Conservation (phyloP, 2,888 invertebrate species). For the Diarsia brunnea region DNA sequence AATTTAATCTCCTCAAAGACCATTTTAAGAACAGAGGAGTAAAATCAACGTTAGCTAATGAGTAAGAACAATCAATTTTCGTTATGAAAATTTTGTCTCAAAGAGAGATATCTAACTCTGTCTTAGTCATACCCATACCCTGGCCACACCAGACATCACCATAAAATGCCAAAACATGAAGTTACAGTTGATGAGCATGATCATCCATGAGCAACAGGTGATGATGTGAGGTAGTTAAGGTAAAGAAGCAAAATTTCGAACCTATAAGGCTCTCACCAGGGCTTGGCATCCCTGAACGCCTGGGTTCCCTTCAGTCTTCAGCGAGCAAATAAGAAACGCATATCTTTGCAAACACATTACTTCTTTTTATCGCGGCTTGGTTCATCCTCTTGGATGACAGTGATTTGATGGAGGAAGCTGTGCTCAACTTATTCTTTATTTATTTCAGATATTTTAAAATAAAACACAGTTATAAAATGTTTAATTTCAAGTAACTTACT, state of each 20-base stretch:
- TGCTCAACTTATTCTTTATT: too few species aligned
- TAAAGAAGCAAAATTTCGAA: constrained; percentile 90
- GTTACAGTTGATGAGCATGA: constrained; percentile 61
- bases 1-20: background rate
- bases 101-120: background rate
- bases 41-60: background rate
- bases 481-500: background rate
- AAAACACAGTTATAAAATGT: background rate
- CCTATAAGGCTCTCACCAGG: constrained; percentile 91
- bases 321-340: constrained; percentile 91
- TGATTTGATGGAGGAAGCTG: constrained; percentile 72
- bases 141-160: constrained; percentile 61
- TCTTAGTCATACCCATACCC: constrained; percentile 66
- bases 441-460: too few species aligned
- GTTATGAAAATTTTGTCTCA: background rate
- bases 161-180: constrained; percentile 65
- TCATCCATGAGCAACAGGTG: constrained; percentile 69
- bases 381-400: constrained; percentile 77
- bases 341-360: constrained; percentile 90
- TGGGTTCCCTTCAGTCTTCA: constrained; percentile 90
- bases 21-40: background rate
- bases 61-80: background rate
- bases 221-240: constrained; percentile 77
- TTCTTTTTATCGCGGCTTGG: constrained; percentile 80
- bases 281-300: constrained; percentile 91